A percentile compares a stretch with the other conserved stretches of the same genome.
Evolutionary conservation across 2,113 vertebrate species (phyloP).

Genomic region (Dicerorhinus sumatrensis): DNA sequence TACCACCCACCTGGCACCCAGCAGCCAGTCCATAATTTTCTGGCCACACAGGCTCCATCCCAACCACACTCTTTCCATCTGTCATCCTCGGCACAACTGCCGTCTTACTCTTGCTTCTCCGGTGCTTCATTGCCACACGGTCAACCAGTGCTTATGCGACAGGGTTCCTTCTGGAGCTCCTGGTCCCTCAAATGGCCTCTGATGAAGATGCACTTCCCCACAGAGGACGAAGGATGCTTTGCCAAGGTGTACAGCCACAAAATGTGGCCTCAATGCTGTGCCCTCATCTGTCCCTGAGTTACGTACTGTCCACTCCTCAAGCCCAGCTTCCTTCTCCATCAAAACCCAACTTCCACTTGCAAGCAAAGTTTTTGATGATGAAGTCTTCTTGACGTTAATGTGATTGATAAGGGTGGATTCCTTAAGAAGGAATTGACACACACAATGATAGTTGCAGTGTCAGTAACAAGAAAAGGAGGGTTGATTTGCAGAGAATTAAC

Average conservation of each 20-base stretch:
- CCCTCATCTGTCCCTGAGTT: not conserved
- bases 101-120: too few species aligned
- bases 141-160: too few species aligned
- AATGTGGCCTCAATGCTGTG: rapidly evolving
- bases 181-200: rapidly evolving
- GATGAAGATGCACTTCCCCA: not conserved
- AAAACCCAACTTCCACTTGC: not conserved
- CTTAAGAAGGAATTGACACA: not conserved
- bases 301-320: rapidly evolving
- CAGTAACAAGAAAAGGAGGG: not conserved
- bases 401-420: not conserved
- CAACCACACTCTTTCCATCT: not conserved
- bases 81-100: rapidly evolving
- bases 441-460: too few species aligned
- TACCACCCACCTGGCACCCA: not conserved
- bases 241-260: rapidly evolving
- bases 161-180: rapidly evolving
- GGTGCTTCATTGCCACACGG: rapidly evolving
- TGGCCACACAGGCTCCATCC: not conserved
- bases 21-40: rapidly evolving
- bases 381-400: rapidly evolving
- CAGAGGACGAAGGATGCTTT: rapidly evolving
- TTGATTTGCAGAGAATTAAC: too few species aligned
- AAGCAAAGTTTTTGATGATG: not conserved
- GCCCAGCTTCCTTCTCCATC: too few species aligned